Conservation (phyloP, 2,888 invertebrate genomes). For the Lacanobia wlatinum region DNA sequence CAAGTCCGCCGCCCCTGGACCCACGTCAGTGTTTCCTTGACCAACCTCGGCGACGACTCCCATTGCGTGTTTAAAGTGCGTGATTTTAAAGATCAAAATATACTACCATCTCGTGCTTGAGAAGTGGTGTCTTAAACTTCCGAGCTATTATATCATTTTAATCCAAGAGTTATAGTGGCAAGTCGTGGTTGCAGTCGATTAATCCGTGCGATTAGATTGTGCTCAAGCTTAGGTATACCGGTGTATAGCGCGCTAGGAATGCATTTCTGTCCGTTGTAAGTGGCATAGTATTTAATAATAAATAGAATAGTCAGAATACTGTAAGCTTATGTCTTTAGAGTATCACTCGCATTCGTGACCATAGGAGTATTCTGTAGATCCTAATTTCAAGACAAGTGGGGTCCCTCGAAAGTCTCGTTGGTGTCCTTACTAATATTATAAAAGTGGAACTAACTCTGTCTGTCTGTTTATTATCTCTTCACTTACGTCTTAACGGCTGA, state of each 20-base stretch:
- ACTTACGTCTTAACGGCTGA: not conserved
- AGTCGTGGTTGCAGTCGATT: conserved; percentile 22
- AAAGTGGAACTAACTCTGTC: too few species aligned
- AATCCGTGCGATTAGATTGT: conserved; percentile 27
- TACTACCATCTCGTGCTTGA: not conserved
- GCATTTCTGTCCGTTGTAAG: conserved; percentile 9
- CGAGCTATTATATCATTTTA: conserved; percentile 1
- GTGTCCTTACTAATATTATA: too few species aligned
- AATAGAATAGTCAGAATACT: not conserved
- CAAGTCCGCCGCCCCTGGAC: too few species aligned
- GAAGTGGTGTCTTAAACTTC: conserved; percentile 5
- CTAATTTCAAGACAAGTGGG: too few species aligned
- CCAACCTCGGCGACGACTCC: not conserved
- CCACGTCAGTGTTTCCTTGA: not conserved
- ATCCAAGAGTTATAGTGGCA: conserved; percentile 6
- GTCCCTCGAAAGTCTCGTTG: too few species aligned
- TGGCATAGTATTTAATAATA: conserved; percentile 2
- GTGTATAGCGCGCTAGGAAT: conserved; percentile 9
- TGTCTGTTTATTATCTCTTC: too few species aligned
- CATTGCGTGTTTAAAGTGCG: not conserved
- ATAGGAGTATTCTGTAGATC: not conserved
- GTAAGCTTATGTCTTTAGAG: too few species aligned
- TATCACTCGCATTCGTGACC: too few species aligned
- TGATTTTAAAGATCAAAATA: not conserved
- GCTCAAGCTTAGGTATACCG: not conserved